Percentiles rank a stretch among this genome's conserved stretches.
Evolutionary conservation across 2,113 vertebrate species (phyloP).

Genomic region (Baryphthengus martii): DNA sequence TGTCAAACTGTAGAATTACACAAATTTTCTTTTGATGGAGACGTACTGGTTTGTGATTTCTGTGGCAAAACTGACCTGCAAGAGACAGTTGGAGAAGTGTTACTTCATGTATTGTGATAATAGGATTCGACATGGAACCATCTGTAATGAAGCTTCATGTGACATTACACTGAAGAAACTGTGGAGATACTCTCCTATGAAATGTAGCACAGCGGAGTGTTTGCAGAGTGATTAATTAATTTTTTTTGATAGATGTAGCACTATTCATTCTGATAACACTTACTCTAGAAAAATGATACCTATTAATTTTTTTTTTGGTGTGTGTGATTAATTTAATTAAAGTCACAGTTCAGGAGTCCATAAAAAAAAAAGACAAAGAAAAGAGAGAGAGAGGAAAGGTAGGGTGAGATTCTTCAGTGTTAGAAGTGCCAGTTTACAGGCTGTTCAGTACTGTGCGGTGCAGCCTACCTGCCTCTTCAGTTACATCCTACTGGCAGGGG

Average conservation of each 20-base stretch:
- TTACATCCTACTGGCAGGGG: not conserved
- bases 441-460: not conserved
- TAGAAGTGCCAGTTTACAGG: not conserved
- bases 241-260: not conserved
- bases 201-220: not conserved
- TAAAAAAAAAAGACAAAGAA: too few species aligned
- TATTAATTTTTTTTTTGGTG: not conserved
- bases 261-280: not conserved
- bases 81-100: not conserved
- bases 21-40: not conserved
- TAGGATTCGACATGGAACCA: not conserved
- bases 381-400: not conserved
- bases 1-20: not conserved
- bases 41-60: not conserved
- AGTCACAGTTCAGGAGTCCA: not conserved
- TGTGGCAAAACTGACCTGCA: slow-evolving; percentile 5
- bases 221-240: not conserved
- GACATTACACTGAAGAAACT: not conserved
- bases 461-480: not conserved
- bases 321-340: not conserved
- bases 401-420: not conserved
- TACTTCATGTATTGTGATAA: not conserved
- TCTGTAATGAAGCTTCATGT: not conserved
- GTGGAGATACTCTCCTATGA: not conserved
- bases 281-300: not conserved